Percentiles rank a stretch among this genome's conserved stretches.
phyloP scores from a whole-genome alignment of 2,113 vertebrate species.

The Lycaon pictus region DNA sequence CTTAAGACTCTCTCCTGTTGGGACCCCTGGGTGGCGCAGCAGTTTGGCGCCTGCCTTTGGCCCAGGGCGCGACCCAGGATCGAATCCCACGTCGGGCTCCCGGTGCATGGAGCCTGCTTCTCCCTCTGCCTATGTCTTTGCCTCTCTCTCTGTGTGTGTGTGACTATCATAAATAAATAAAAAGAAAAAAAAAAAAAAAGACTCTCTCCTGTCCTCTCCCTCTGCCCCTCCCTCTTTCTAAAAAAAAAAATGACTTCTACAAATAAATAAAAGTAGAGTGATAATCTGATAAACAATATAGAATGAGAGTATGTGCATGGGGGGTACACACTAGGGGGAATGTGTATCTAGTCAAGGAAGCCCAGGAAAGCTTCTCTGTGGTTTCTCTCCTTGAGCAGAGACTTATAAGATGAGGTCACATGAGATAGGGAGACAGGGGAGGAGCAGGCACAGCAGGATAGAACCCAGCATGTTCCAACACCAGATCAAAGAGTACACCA shows the following conservation, averaged over 20 bases:
- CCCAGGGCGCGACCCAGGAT: too few species aligned
- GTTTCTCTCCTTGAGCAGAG: background rate
- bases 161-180: too few species aligned
- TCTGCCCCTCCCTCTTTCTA: background rate
- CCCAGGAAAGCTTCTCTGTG: background rate
- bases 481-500: background rate
- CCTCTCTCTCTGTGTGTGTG: too few species aligned
- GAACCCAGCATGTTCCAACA: background rate
- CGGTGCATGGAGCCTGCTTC: too few species aligned
- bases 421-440: background rate
- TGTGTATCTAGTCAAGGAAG: background rate
- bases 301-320: background rate
- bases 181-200: too few species aligned
- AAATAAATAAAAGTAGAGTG: background rate
- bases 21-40: too few species aligned
- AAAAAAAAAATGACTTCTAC: background rate
- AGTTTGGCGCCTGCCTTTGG: too few species aligned
- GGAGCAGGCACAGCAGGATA: background rate
- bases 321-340: background rate
- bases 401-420: background rate
- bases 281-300: background rate
- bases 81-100: too few species aligned
- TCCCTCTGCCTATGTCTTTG: too few species aligned
- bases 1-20: background rate
- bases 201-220: background rate